Conservation (phyloP, 2,797 vertebrate genomes). For the Argyrosomus regius region DNA sequence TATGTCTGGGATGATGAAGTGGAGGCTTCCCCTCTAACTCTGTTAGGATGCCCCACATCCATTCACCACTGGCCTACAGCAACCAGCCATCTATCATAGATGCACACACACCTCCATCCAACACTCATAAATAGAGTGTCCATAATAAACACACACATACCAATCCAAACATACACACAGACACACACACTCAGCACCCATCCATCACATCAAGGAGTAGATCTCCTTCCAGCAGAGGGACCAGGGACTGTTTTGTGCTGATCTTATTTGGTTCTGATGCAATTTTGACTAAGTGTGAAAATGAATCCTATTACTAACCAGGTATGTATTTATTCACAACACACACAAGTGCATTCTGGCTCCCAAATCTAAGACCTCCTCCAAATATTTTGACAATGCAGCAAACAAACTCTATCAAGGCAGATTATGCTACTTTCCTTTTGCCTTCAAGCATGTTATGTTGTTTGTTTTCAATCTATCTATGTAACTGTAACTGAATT, state of each 20-base stretch:
- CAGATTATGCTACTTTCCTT: conserved; percentile 53
- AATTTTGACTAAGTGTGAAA: conserved; percentile 82
- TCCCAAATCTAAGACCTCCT: conserved; percentile 55
- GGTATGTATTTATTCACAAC: conserved; percentile 74
- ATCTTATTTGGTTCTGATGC: conserved; percentile 80
- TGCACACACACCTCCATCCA: conserved; percentile 72
- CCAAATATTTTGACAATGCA: conserved; percentile 72
- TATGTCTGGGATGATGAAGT: conserved; percentile 90
- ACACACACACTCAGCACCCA: conserved; percentile 67
- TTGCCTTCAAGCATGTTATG: conserved; percentile 38
- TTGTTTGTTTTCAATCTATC: conserved; percentile 73
- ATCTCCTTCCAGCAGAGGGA: conserved; percentile 73
- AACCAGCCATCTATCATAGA: conserved; percentile 83
- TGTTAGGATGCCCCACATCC: conserved; percentile 84
- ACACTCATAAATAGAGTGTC: conserved; percentile 72
- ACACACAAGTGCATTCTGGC: conserved; percentile 61
- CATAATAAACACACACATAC: conserved; percentile 70
- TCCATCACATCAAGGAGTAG: conserved; percentile 83
- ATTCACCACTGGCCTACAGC: conserved; percentile 83
- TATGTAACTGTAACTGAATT: conserved; percentile 71
- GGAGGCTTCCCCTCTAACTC: conserved; percentile 80
- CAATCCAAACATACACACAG: conserved; percentile 35
- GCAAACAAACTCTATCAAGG: conserved; percentile 69
- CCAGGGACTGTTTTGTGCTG: conserved; percentile 64
- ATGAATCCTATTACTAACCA: conserved; percentile 81